Percentiles rank a stretch among this genome's conserved stretches.
These are phyloP conservation scores for Chaetodon trifascialis DNA, from an alignment of 2,113 vertebrate species.

Conservation along the genomic window DNA sequence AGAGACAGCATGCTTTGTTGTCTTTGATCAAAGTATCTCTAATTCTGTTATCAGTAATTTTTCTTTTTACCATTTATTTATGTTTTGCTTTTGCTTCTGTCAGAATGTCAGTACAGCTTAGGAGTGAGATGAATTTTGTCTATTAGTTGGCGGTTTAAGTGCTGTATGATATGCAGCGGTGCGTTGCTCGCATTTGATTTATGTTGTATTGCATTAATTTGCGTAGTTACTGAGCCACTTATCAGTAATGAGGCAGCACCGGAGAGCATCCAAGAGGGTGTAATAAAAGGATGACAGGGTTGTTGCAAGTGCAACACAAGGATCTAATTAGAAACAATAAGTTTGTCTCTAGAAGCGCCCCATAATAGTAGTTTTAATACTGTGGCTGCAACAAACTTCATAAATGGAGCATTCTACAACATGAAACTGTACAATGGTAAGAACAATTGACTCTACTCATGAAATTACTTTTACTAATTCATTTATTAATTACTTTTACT, in stretches of 20 bases:
- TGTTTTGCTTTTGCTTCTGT: slow-evolving; percentile 9
- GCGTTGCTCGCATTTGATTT: slow-evolving; percentile 53
- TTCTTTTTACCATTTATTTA: not conserved
- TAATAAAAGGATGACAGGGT: slow-evolving; percentile 27
- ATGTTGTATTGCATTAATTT: slow-evolving; percentile 48
- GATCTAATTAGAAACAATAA: slow-evolving; percentile 55
- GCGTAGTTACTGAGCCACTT: slow-evolving; percentile 44
- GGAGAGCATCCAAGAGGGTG: slow-evolving; percentile 33
- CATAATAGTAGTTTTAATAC: not conserved
- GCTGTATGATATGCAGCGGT: slow-evolving; percentile 27
- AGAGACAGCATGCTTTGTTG: slow-evolving; percentile 11
- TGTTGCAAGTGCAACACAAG: slow-evolving; percentile 42
- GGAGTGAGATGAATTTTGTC: slow-evolving; percentile 45
- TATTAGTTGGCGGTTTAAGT: slow-evolving; percentile 37
- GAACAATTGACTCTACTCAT: not conserved
- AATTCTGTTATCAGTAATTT: not conserved
- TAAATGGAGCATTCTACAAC: not conserved
- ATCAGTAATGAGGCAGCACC: slow-evolving; percentile 55
- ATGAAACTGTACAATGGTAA: not conserved
- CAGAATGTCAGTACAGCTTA: not conserved
- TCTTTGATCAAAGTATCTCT: slow-evolving; percentile 32
- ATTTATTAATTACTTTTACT: not conserved
- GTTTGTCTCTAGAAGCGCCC: slow-evolving; percentile 29
- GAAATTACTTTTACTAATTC: not conserved
- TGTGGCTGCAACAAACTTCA: slow-evolving; percentile 24